These are phyloP conservation scores for Apamea epomidion DNA, from an alignment of 2,888 invertebrate genomes.

Conservation along the genomic window DNA sequence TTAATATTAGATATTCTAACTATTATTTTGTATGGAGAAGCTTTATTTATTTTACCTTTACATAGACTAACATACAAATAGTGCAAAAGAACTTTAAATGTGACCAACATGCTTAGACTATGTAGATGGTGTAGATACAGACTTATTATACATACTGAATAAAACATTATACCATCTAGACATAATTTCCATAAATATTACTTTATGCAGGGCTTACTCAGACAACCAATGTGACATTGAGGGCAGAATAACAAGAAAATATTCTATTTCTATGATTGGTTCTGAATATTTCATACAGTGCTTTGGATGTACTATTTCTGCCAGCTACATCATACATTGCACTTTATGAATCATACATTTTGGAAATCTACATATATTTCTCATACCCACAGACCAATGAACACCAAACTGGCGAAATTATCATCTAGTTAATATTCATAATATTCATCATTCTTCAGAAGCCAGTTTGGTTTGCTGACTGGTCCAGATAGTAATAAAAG, in stretches of 20 bases:
- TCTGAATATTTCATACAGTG: conserved; percentile 43
- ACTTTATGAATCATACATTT: conserved; percentile 10
- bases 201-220: background rate
- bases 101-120: conserved; percentile 10
- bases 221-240: conserved; percentile 20
- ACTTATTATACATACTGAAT: conserved; percentile 23
- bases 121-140: background rate
- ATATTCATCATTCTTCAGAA: conserved; percentile 77
- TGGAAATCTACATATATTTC: background rate
- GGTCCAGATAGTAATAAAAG: conserved; percentile 80
- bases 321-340: conserved; percentile 20
- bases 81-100: background rate
- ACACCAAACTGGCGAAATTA: conserved; percentile 68
- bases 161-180: conserved; percentile 26
- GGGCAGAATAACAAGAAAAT: conserved; percentile 20
- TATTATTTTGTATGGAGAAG: background rate
- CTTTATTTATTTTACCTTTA: background rate
- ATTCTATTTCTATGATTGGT: conserved; percentile 8
- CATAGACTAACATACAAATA: background rate
- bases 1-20: background rate
- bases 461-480: conserved; percentile 76
- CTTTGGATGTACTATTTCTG: background rate
- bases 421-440: conserved; percentile 80
- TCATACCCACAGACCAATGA: conserved; percentile 14
- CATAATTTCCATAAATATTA: conserved; percentile 31